Evolutionary conservation across 2,888 invertebrate genomes (phyloP).

Genomic region (Stenotaenia linearis): DNA sequence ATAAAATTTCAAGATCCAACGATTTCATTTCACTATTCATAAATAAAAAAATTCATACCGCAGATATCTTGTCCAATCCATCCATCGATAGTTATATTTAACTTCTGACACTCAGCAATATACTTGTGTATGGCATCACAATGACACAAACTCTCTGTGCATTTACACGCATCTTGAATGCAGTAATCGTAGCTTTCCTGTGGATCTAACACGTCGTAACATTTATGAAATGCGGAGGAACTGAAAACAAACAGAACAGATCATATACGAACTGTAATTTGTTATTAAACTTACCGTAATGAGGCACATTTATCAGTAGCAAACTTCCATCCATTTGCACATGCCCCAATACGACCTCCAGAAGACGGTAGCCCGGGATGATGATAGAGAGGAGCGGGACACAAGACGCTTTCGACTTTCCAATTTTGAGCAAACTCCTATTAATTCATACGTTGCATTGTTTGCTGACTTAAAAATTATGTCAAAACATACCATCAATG

Average conservation of each 20-base stretch:
- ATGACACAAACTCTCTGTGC: not conserved
- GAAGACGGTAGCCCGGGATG: not conserved
- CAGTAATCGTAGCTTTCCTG: not conserved
- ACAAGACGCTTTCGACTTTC: not conserved
- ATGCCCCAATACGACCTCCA: not conserved
- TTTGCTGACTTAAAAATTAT: not conserved
- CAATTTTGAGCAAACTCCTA: not conserved
- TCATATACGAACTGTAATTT: not conserved
- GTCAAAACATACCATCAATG: not conserved
- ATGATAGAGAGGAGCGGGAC: not conserved
- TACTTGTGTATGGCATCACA: constrained; percentile 26
- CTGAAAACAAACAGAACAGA: not conserved
- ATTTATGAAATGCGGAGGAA: not conserved
- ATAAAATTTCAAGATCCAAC: not conserved
- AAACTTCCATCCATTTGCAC: not conserved
- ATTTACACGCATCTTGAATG: not conserved
- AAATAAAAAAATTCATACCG: not conserved
- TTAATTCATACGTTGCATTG: not conserved
- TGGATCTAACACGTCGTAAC: not conserved
- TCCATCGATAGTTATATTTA: not conserved
- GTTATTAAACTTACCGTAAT: not conserved
- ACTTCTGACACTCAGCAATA: not conserved
- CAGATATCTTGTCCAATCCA: not conserved
- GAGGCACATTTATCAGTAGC: not conserved
- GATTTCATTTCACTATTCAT: too few relatives aligned